Base-by-base conservation (phyloP, 2,888 invertebrate genomes). In the Agrotis segetum region DNA sequence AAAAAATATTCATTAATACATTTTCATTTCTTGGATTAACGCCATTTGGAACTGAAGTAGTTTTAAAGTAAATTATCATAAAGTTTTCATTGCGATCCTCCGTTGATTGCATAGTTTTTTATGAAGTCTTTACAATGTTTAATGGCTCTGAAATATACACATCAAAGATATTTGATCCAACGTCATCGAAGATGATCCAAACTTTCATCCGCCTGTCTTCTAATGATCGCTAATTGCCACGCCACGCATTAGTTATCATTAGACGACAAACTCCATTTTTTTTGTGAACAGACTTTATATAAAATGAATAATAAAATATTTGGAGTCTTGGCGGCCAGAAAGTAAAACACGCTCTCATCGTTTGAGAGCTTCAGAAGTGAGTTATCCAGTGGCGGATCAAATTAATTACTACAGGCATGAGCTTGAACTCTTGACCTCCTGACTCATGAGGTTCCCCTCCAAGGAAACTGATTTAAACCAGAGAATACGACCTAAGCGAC, bases 391-490 rank as follows among this genome's bases (percentile, higher is more conserved):
- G 74, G 77, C 77, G 76, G 76, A 70, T 63, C 55, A 19, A 74
- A 49, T 50, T 2, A 55, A 24, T 68, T 29, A 61, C 40, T 56
- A 19, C 17, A 46, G 50, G 49, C 53, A 11, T 11, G n/a, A 61
- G 62, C 47, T 66, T 66, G 62, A 16, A 47, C 56, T 74, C 62
- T n/a, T 17, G 24, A 52, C 69, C 77, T 74, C 62, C 34, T 60
- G 67, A 80, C 77, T 80, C 80, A 64, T 53, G 75, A 81, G 79
- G 62, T 76, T 66, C 62, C 79, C 74, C 79, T 77, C 66, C 76
- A 59, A 14, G 74, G 58, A 40, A 40, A 40, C 50, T 19, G 9
- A 19, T 3, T 53, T 17, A 55, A 0, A 67, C 59, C 74, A 73
- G 79, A 72, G 58, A 69, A 40, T 21, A 60, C 5, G 46, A 58